Percentiles rank a stretch among this genome's conserved stretches.
Evolutionary conservation across 2,888 invertebrate species (phyloP).

Genomic region (Neoascia interrupta): DNA sequence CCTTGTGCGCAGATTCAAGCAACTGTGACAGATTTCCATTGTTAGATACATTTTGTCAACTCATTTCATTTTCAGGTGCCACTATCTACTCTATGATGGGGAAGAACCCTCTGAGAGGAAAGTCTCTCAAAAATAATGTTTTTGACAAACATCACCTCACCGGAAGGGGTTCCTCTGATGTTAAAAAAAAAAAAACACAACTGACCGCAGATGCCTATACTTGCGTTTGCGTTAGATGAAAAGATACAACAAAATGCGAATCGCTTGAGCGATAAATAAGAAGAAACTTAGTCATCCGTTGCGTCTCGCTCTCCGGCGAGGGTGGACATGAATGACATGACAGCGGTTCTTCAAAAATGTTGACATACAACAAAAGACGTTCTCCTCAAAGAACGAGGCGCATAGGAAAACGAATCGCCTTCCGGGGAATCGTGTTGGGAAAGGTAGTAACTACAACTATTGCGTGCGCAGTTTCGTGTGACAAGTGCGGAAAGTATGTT

Average conservation of each 20-base stretch:
- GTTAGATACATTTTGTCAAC: conserved; percentile 65
- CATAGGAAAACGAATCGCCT: too few relatives aligned
- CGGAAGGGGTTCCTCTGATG: conserved; percentile 19
- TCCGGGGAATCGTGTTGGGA: conserved; percentile 31
- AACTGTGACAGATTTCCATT: conserved; percentile 65
- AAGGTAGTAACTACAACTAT: conserved; percentile 15
- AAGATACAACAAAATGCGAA: conserved; percentile 50
- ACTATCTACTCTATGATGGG: not conserved
- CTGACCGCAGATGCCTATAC: conserved; percentile 53
- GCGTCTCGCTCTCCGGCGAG: not conserved
- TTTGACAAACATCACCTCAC: conserved; percentile 27
- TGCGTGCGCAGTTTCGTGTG: conserved; percentile 68
- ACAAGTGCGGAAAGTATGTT: conserved; percentile 63
- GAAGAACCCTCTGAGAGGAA: too few relatives aligned
- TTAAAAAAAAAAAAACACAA: conserved; percentile 18
- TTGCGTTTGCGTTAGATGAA: conserved; percentile 46
- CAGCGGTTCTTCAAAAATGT: conserved; percentile 28
- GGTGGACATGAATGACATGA: conserved; percentile 35
- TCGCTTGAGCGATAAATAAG: conserved; percentile 53
- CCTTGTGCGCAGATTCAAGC: conserved; percentile 32
- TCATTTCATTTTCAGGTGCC: conserved; percentile 43
- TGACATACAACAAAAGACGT: conserved; percentile 12
- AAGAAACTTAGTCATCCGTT: conserved; percentile 62
- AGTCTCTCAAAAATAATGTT: too few relatives aligned
- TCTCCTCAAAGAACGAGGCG: conserved; percentile 18